Evolutionary conservation across 2,888 invertebrate species (phyloP).

Genomic region (Drosophila nr. fundita): DNA sequence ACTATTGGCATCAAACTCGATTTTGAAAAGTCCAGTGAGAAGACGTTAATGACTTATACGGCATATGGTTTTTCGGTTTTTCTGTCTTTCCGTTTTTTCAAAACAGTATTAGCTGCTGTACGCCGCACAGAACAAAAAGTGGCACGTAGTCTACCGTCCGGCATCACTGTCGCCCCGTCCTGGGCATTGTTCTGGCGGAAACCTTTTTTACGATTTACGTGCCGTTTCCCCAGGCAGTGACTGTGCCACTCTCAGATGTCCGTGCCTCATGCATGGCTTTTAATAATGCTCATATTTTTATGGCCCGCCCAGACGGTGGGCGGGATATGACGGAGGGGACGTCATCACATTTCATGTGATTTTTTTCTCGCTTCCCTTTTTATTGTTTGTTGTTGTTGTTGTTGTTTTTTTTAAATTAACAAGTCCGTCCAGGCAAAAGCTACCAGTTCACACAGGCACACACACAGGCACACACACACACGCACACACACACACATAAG

Average conservation of each 20-base stretch:
- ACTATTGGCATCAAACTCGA: conserved; percentile 1
- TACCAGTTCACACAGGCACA: conserved; percentile 25
- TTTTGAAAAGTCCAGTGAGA: conserved; percentile 27
- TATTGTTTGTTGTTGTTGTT: conserved; percentile 25
- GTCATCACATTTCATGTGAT: conserved; percentile 72
- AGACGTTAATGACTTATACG: conserved; percentile 36
- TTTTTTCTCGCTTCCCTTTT: conserved; percentile 31
- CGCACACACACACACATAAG: conserved; percentile 6
- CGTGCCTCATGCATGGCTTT: conserved; percentile 66
- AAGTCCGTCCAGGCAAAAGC: conserved; percentile 41
- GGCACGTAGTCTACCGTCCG: conserved; percentile 41
- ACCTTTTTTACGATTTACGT: conserved; percentile 79
- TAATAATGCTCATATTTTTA: conserved; percentile 79
- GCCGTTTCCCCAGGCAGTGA: conserved; percentile 67
- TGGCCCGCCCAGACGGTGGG: conserved; percentile 55
- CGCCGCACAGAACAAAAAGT: conserved; percentile 9
- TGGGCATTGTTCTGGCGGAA: conserved; percentile 48
- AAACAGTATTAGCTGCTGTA: conserved; percentile 34
- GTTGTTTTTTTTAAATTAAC: conserved; percentile 70
- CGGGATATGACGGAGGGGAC: conserved; percentile 30
- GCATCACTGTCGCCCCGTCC: conserved; percentile 2
- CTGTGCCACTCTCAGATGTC: conserved; percentile 39
- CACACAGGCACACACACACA: not conserved
- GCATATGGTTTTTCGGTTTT: not conserved
- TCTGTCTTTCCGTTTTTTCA: not conserved